Base-by-base conservation (phyloP, 2,113 vertebrate genomes). In the Hemiprocne comata region DNA sequence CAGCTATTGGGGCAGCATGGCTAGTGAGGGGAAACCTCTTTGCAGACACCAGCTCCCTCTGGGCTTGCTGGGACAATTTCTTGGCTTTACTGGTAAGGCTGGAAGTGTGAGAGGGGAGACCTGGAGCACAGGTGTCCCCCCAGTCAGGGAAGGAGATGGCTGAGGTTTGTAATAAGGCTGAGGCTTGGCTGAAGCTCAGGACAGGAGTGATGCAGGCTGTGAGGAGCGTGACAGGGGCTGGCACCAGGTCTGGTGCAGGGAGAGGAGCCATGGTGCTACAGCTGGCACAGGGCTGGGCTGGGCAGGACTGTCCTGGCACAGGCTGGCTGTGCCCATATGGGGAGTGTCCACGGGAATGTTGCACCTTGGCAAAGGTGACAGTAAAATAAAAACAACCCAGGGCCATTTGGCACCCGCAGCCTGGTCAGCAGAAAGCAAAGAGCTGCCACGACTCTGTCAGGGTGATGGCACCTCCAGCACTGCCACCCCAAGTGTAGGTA, bases 401-500 rank as follows among this genome's bases (percentile, higher is more conserved):
- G 33, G 60, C 51, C 31, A 1, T 66, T 61, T 0, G 0, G 67
- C 0, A 4, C 90, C 92, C 18, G 42, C 83, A 57, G 86, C 86
- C 86, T 58, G 89, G 60, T 82, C 83, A 90, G 88, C 40, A 38
- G 48, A 50, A 62, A 55, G n/a, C 20, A 3, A 21, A 62, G 55
- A 55, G 33, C 81, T 71, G 48, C 70, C 0, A 0, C 2, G 26
- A 42, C n/a, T 48, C 17, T n/a, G 0, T 3, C 0, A 0, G 44
- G 40, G 34, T n/a, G 34, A 25, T 28, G 50, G 74, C 44, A 51
- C 4, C 55, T 31, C 87, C 0, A 1, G 64, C 31, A 23, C 15
- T 25, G 38, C 31, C 46, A 17, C 13, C 76, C 51, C 20, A 2
- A 36, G 31, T 61, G 54, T 0, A 1, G 82, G 61, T 38, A 8